Evolutionary conservation across 2,888 invertebrate species (phyloP), one percentile per base, ranked within the genome.

Genomic region (Nymphalis polychloros): DNA sequence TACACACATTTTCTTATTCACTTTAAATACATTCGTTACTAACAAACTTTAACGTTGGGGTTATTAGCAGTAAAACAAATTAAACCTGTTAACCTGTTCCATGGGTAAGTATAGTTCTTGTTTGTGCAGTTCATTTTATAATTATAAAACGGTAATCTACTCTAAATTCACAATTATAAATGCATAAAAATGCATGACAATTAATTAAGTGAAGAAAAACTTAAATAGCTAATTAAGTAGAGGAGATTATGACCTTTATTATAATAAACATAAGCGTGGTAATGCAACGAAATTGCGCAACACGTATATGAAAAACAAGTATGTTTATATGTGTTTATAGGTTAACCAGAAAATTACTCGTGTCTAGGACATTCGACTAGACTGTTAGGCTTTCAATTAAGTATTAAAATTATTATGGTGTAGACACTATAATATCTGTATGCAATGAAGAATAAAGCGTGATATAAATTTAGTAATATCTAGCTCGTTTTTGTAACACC

Each of bases 161-260:
- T 41, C 13, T 41, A 41, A 41, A 41, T 41, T 41, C 55, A 16
- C n/a, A 55, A 35, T 31, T 55, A 55, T 31, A 1, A 8, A 31
- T n/a, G 20, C 20, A 31, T 17, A 17, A 17, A 55, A 19, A 19
- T 57, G 8, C 13, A 41, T 19, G 57, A n/a, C 20, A 55, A 31
- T 31, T 55, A 55, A 55, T 55, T 55, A 31, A 17, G 55, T 55
- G n/a, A n/a, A 8, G 31, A 55, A 55, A 55, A 55, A n/a, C 20
- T n/a, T 55, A 55, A 55, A 55, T 55, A 55, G 13, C 31, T 55
- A 8, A 17, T 8, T 55, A 55, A 55, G 17, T n/a, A 55, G 55
- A n/a, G 55, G n/a, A 35, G 31, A 31, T 8, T 31, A 35, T 31
- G 35, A 8, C n/a, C 55, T 55, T 55, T 55, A 55, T 55, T 13